A percentile compares a stretch with the other conserved stretches of the same genome.
Conservation (phyloP, 2,797 vertebrate species). For the Ctenochaetus hawaiiensis region DNA sequence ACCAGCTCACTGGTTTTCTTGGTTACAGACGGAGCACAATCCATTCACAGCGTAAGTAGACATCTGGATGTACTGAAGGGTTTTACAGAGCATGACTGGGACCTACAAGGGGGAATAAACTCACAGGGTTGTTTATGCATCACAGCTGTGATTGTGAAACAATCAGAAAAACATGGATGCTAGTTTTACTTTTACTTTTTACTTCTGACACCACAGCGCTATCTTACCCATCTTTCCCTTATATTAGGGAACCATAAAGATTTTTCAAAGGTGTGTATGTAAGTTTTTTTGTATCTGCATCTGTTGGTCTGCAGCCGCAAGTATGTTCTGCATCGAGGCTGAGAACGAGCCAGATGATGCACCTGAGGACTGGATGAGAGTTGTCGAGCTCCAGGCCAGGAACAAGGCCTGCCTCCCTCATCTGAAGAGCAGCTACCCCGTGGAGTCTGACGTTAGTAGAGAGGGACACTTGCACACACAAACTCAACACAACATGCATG, state of each 20-base stretch:
- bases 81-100: too few relatives aligned
- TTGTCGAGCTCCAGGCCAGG: slow-evolving; percentile 92
- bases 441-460: slow-evolving; percentile 89
- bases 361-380: slow-evolving; percentile 91
- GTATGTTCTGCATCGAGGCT: slow-evolving; percentile 80
- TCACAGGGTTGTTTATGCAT: too few relatives aligned
- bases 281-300: slow-evolving; percentile 17
- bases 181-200: too few relatives aligned
- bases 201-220: too few relatives aligned
- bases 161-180: too few relatives aligned
- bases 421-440: slow-evolving; percentile 94
- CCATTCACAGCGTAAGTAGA: slow-evolving; percentile 76
- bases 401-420: slow-evolving; percentile 91
- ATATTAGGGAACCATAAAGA: too few relatives aligned
- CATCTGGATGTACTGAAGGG: too few relatives aligned
- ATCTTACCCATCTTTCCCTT: too few relatives aligned
- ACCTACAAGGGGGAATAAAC: too few relatives aligned
- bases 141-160: too few relatives aligned
- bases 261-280: too few relatives aligned
- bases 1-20: slow-evolving; percentile 88
- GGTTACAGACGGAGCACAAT: slow-evolving; percentile 90
- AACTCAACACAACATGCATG: background rate
- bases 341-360: slow-evolving; percentile 92
- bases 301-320: slow-evolving; percentile 69
- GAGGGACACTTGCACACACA: background rate